Evolutionary conservation across 2,888 invertebrate species (phyloP).

Genomic region (Ectobius pallidus): DNA sequence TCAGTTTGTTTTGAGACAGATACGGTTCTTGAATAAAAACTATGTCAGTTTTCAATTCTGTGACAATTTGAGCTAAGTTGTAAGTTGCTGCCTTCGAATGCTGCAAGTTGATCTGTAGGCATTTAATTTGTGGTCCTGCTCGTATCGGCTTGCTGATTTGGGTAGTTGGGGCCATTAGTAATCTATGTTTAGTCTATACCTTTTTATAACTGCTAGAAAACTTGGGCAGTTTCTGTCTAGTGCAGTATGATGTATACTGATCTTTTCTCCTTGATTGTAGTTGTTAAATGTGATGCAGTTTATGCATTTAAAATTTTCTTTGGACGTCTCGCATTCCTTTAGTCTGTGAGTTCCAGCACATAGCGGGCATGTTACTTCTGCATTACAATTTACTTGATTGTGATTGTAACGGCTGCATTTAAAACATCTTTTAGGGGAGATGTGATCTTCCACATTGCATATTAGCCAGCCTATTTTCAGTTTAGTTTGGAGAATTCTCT

Average conservation of each 20-base stretch:
- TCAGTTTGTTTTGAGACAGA: neutral
- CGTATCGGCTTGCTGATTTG: neutral
- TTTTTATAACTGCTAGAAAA: neutral
- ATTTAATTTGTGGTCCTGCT: neutral
- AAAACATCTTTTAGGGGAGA: neutral
- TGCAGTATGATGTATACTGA: neutral
- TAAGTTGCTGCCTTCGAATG: no score
- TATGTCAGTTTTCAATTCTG: neutral
- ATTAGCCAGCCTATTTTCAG: neutral
- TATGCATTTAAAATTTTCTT: neutral
- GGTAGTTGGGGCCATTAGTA: neutral
- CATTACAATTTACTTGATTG: neutral
- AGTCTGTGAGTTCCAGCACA: neutral
- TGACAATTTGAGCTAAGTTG: neutral
- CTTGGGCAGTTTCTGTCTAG: neutral
- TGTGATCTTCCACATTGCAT: neutral
- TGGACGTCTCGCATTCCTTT: neutral
- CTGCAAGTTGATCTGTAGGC: no score
- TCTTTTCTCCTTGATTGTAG: neutral
- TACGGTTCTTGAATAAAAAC: neutral
- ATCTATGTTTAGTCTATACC: no score
- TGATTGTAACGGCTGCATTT: slow-evolving; percentile 3
- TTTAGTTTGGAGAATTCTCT: neutral
- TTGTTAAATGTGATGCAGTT: neutral
- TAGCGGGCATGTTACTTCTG: neutral